Percentiles rank a stretch among this genome's conserved stretches.
Evolutionary conservation across 2,113 vertebrate species (phyloP).

Genomic region (Pluvianellus socialis): DNA sequence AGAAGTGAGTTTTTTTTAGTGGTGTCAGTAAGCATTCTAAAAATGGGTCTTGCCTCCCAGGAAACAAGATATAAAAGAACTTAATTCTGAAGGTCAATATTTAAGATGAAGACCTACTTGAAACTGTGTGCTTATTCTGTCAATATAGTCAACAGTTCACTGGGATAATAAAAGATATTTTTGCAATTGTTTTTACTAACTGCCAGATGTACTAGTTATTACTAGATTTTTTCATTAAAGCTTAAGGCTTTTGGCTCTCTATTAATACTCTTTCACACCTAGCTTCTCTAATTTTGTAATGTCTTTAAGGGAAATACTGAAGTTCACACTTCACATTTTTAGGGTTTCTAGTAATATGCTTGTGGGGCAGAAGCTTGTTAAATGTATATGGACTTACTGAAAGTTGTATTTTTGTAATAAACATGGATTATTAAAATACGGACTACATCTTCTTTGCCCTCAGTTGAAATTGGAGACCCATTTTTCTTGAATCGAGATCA

Average conservation of each 20-base stretch:
- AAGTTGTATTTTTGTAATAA: slow-evolving; percentile 76
- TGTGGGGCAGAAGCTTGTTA: slow-evolving; percentile 63
- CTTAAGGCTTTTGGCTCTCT: background rate
- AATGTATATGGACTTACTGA: slow-evolving; percentile 65
- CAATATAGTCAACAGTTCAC: slow-evolving; percentile 22
- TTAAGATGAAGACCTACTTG: background rate
- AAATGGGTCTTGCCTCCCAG: background rate
- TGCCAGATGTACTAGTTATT: slow-evolving; percentile 13
- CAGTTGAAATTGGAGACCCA: slow-evolving; percentile 68
- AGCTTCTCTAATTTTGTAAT: slow-evolving; percentile 4
- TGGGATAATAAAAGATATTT: slow-evolving; percentile 32
- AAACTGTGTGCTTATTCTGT: slow-evolving; percentile 10
- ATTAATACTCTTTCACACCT: background rate
- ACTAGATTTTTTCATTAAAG: background rate
- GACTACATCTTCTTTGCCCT: slow-evolving; percentile 76
- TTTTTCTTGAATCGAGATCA: slow-evolving; percentile 55
- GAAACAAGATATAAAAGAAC: background rate
- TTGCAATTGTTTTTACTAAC: slow-evolving; percentile 37
- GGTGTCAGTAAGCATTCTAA: slow-evolving; percentile 5
- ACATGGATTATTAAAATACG: slow-evolving; percentile 55
- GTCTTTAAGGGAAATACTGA: background rate
- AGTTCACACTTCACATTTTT: slow-evolving; percentile 7
- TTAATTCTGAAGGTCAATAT: background rate
- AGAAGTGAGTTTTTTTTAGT: background rate
- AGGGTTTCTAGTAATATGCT: slow-evolving; percentile 49